These are phyloP conservation scores for Xiphophorus hellerii DNA, from an alignment of 2,113 vertebrate genomes.

Conservation along the genomic window DNA sequence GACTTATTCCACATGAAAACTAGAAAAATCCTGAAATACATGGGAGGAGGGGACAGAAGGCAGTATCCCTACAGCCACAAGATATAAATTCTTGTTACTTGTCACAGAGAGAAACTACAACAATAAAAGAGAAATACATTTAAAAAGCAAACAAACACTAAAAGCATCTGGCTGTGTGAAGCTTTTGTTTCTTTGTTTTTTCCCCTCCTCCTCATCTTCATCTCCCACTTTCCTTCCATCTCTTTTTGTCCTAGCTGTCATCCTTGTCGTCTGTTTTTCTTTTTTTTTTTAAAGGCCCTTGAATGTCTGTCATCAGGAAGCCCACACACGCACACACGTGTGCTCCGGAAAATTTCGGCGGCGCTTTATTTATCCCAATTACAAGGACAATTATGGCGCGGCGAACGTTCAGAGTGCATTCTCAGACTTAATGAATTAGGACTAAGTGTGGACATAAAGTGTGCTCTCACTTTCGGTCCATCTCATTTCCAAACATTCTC, in stretches of 20 bases:
- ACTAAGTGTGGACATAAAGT: slow-evolving; percentile 58
- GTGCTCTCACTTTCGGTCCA: slow-evolving; percentile 17
- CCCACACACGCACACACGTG: slow-evolving; percentile 5
- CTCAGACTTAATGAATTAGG: slow-evolving; percentile 60
- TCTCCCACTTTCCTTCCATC: slow-evolving; percentile 40
- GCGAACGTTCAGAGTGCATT: slow-evolving; percentile 53
- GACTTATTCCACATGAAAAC: background rate
- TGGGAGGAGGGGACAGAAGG: background rate
- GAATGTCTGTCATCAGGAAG: slow-evolving; percentile 49
- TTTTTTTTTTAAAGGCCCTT: slow-evolving; percentile 50
- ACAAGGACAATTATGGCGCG: slow-evolving; percentile 36
- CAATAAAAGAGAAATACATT: slow-evolving; percentile 4
- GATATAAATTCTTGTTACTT: slow-evolving; percentile 7
- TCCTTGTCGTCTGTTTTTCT: slow-evolving; percentile 43
- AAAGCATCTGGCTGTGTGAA: slow-evolving; percentile 7
- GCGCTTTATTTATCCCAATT: slow-evolving; percentile 59
- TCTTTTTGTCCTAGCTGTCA: slow-evolving; percentile 22
- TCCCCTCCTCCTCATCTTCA: slow-evolving; percentile 14
- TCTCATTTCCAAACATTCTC: slow-evolving; percentile 29
- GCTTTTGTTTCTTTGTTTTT: slow-evolving; percentile 24
- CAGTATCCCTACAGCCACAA: background rate
- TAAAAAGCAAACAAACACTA: background rate
- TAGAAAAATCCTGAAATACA: background rate
- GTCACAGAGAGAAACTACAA: background rate
- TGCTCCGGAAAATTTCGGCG: background rate